phyloP scores from a whole-genome alignment of 2,888 invertebrate species.

The Platycnemis pennipes region DNA sequence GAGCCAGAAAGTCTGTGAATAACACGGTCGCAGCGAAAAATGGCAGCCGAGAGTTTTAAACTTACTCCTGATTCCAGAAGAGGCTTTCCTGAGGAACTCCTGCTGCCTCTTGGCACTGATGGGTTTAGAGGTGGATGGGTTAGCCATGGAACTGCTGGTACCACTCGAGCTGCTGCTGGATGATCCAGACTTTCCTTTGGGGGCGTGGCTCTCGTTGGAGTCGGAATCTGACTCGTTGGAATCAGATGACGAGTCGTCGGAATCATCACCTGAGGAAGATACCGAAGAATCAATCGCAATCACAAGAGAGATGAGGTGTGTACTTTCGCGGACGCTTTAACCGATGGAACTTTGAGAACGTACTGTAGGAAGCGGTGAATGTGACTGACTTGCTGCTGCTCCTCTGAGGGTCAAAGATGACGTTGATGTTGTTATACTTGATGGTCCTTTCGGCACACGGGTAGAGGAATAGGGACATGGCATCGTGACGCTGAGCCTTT shows the following conservation, averaged over 20 bases:
- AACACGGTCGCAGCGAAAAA: not conserved
- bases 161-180: not conserved
- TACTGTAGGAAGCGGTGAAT: slow-evolving; percentile 78
- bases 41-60: not conserved
- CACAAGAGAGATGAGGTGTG: not conserved
- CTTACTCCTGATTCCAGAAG: slow-evolving; percentile 77
- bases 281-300: not conserved
- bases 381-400: slow-evolving; percentile 79
- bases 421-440: slow-evolving; percentile 80
- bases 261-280: not conserved
- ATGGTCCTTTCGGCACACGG: slow-evolving; percentile 78
- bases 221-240: not conserved
- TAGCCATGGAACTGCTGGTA: slow-evolving; percentile 28
- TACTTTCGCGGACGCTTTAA: slow-evolving; percentile 65
- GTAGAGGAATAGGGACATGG: slow-evolving; percentile 74
- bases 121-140: slow-evolving; percentile 73
- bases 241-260: not conserved
- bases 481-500: slow-evolving; percentile 74
- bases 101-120: slow-evolving; percentile 81
- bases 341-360: too few species aligned
- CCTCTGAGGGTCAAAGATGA: slow-evolving; percentile 80
- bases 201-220: not conserved
- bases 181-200: not conserved
- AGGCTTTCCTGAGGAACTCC: slow-evolving; percentile 81
- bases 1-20: slow-evolving; percentile 49